phyloP scores from a whole-genome alignment of 1,140 invertebrate genomes.

The Bombus confusus region DNA sequence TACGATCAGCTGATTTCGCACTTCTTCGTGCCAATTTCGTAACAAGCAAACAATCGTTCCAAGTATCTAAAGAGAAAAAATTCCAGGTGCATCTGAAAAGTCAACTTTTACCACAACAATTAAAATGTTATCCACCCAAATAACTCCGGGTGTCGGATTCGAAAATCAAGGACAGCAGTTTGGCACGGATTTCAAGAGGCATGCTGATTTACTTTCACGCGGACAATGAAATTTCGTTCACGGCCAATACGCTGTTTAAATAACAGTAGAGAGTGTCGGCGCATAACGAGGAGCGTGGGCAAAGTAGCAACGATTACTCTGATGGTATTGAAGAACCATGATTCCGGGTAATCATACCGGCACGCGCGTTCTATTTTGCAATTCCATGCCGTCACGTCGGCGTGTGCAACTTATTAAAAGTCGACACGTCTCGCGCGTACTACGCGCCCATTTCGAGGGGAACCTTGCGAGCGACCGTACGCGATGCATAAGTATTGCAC shows the following conservation, averaged over 20 bases:
- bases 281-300: conserved; percentile 1
- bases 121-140: not conserved
- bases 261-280: not conserved
- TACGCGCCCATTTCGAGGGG: conserved; percentile 47
- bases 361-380: conserved; percentile 65
- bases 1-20: conserved; percentile 52
- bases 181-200: conserved; percentile 36
- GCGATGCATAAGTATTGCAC: conserved; percentile 57
- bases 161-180: conserved; percentile 28
- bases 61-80: no score
- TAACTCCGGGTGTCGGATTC: not conserved
- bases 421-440: conserved; percentile 41
- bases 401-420: conserved; percentile 48
- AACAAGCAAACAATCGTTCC: not conserved
- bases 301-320: conserved; percentile 30
- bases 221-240: conserved; percentile 44
- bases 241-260: not conserved
- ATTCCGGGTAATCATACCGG: conserved; percentile 57
- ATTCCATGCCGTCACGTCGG: conserved; percentile 44
- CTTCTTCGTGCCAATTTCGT: not conserved
- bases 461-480: conserved; percentile 58
- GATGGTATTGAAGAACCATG: conserved; percentile 52
- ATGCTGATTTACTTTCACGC: conserved; percentile 40
- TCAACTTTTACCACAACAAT: not conserved
- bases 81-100: not conserved